Base-by-base conservation (phyloP, 2,888 invertebrate genomes). In the Caprella mutica region DNA sequence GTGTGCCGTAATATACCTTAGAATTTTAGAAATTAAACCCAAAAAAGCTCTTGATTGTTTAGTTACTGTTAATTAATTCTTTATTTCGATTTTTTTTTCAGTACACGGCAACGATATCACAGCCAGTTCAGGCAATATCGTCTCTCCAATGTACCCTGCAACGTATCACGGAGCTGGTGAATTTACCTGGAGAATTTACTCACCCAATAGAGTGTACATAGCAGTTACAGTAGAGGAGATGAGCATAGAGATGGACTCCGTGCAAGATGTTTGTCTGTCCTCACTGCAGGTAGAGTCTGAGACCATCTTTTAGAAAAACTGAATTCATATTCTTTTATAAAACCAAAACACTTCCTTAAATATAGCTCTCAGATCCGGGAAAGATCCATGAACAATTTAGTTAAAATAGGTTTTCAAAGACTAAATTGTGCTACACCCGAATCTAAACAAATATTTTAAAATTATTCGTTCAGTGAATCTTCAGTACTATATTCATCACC, bases 101-200 rank as follows among this genome's bases (percentile, higher is more conserved):
- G 63, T 56, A 21, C 52, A 53, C 42, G 40, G 53, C 51, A 51
- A 40, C 33, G 40, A 17, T 30, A 44, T 65, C 51, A 23, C 30
- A 17, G 86, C 85, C 3, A 68, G 72, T 9, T 72, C 75, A 0
- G 93, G 93, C 1, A 75, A 76, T 65, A 79, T 94, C 33, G 77
- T 83, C 17, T 90, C 89, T 0, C 91, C 92, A 0, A 72, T 83
- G 26, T 92, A 85, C 73, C 88, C 90, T 0, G 61, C 71, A 6
- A 69, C 71, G 12, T 79, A 76, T 68, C 67, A 65, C 19, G 68
- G 66, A 14, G 9, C 2, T 2, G 78, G 76, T 0, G 70, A 72
- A 14, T 81, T 78, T 66, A 72, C 74, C 9, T 93, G 90, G 89
- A 78, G 82, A 44, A 80, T 93, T 44, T 80, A 80, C 0, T 84